Conservation (phyloP, 64 coral and sea anemone species). For the Platygyra sinensis region DNA sequence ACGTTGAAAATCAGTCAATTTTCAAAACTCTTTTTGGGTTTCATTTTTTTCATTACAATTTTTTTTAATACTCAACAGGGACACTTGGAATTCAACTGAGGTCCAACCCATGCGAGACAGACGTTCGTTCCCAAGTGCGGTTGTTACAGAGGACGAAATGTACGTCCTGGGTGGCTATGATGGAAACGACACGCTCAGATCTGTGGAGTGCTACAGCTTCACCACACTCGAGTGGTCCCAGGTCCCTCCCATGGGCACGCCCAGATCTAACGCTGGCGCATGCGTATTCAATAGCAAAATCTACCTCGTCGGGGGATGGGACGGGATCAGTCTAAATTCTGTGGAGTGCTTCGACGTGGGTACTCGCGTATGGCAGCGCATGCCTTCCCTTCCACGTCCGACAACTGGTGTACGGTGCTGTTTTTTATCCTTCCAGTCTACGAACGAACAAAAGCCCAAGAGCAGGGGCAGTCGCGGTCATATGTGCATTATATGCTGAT, state of each 20-base stretch:
- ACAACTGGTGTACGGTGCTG: constrained; percentile 98
- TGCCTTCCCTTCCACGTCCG: constrained; percentile 90
- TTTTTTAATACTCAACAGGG: constrained; percentile 38
- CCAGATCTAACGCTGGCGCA: constrained; percentile 95
- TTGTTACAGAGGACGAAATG: constrained; percentile 93
- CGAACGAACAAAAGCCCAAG: constrained; percentile 93
- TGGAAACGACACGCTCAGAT: constrained; percentile 92
- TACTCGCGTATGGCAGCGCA: constrained; percentile 86
- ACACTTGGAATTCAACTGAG: constrained; percentile 93
- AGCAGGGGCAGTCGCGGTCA: constrained; percentile 76
- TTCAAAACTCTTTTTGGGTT: too few relatives aligned
- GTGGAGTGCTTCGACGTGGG: constrained; percentile 91
- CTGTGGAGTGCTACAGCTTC: constrained; percentile 91
- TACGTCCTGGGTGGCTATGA: constrained; percentile 98
- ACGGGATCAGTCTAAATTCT: constrained; percentile 94
- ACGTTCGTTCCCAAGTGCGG: constrained; percentile 92
- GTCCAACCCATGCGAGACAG: constrained; percentile 95
- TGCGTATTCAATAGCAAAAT: constrained; percentile 98
- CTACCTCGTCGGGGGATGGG: constrained; percentile 95
- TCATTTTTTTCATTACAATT: background rate
- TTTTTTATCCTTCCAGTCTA: constrained; percentile 90
- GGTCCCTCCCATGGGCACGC: constrained; percentile 85
- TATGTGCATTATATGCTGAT: constrained; percentile 84
- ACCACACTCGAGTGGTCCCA: constrained; percentile 82
- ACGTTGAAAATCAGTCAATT: too few relatives aligned